phyloP scores from a whole-genome alignment of 2,113 vertebrate species.

The Mustela nigripes region DNA sequence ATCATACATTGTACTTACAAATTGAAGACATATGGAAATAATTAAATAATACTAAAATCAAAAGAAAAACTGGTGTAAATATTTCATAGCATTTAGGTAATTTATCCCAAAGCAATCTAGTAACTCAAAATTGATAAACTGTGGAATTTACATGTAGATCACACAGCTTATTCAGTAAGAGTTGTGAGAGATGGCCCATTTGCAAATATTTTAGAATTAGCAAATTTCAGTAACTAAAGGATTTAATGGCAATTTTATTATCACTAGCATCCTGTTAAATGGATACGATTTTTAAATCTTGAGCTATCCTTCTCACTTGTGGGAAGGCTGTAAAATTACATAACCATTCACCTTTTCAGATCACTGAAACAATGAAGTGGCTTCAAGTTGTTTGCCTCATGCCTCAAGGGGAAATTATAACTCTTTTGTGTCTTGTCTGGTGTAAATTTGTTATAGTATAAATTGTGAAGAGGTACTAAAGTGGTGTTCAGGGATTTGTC shows the following conservation, averaged over 20 bases:
- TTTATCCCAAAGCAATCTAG: not conserved
- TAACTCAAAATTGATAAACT: not conserved
- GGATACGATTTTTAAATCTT: not conserved
- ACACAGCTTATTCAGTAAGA: not conserved
- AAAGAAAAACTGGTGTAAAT: not conserved
- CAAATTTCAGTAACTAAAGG: not conserved
- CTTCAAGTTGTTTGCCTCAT: not conserved
- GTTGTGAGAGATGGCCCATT: not conserved
- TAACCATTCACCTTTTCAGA: not conserved
- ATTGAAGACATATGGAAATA: not conserved
- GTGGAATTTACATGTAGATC: not conserved
- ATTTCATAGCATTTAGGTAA: not conserved
- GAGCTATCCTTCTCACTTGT: not conserved
- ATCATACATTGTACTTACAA: not conserved
- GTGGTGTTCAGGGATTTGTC: not conserved
- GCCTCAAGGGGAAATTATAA: not conserved
- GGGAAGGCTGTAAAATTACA: not conserved
- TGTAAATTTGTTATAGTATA: not conserved
- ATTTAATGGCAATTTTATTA: not conserved
- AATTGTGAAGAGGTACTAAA: not conserved
- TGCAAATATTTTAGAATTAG: not conserved
- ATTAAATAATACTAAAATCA: not conserved
- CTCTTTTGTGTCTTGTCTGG: not conserved
- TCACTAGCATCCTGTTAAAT: not conserved
- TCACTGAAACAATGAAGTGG: not conserved